These are phyloP conservation scores for Holothuria leucospilota DNA, from an alignment of 53 echinoderm and acorn worm species.

Conservation along the genomic window DNA sequence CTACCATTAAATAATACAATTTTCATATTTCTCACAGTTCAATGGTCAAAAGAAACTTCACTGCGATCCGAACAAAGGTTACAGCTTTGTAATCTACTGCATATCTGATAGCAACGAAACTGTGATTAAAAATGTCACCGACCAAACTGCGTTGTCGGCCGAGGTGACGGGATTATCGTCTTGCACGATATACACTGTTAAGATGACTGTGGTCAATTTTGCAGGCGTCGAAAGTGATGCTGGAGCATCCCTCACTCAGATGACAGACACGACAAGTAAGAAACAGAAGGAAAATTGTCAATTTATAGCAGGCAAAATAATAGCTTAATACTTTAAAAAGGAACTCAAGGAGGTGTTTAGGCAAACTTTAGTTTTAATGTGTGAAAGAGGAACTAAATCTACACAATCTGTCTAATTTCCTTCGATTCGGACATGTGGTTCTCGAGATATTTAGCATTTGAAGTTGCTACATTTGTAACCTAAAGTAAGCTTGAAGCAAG, in stretches of 20 bases:
- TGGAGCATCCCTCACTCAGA: background rate
- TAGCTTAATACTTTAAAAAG: too few relatives aligned
- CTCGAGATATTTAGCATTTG: too few relatives aligned
- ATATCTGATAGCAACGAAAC: background rate
- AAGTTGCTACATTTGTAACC: too few relatives aligned
- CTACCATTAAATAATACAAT: too few relatives aligned
- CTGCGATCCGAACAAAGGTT: background rate
- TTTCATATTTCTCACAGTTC: background rate
- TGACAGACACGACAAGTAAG: background rate
- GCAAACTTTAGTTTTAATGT: too few relatives aligned
- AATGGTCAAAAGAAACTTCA: background rate
- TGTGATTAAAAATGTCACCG: background rate
- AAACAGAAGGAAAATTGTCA: background rate
- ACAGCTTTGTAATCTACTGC: conserved; percentile 20
- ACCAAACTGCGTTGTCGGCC: background rate
- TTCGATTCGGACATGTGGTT: too few relatives aligned
- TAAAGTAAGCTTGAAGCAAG: too few relatives aligned
- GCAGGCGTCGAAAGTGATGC: conserved; percentile 15
- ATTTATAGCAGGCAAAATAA: too few relatives aligned
- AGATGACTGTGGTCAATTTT: conserved; percentile 1
- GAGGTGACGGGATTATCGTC: background rate
- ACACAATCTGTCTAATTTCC: too few relatives aligned
- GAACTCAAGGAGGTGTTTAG: too few relatives aligned
- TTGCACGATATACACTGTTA: conserved; percentile 8
- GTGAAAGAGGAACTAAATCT: too few relatives aligned